Percentiles rank a stretch among this genome's conserved stretches.
These are phyloP conservation scores for Platalea minor DNA, from an alignment of 2,797 vertebrate species.

Conservation along the genomic window DNA sequence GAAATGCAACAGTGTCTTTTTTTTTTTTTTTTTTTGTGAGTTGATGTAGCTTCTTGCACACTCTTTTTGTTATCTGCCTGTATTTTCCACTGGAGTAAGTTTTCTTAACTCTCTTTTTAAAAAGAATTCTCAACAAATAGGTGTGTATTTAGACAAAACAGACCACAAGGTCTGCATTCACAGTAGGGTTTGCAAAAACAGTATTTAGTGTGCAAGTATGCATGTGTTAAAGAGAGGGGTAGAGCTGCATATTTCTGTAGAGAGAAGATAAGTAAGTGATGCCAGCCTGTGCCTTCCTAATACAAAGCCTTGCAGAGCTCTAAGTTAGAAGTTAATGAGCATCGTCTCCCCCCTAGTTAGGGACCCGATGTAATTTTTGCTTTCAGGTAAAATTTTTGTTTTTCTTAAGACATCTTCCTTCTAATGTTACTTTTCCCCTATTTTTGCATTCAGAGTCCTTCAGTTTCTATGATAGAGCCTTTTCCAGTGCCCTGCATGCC, in stretches of 20 bases:
- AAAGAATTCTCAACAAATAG: neutral
- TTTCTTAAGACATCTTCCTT: neutral
- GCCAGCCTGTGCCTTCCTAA: neutral
- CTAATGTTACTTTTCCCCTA: neutral
- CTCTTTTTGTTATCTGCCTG: neutral
- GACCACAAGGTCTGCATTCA: neutral
- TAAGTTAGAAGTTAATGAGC: neutral
- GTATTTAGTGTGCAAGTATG: neutral
- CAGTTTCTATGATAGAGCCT: neutral
- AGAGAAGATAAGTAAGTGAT: neutral
- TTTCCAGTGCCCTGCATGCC: neutral
- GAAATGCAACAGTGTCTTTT: neutral
- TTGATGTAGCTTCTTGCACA: neutral
- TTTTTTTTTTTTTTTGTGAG: neutral
- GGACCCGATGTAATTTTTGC: neutral
- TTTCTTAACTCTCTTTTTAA: neutral
- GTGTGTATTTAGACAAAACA: neutral
- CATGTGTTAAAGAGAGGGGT: neutral
- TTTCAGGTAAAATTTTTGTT: neutral
- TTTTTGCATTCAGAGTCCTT: neutral
- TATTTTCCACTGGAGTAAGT: neutral
- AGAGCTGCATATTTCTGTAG: neutral
- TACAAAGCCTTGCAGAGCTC: neutral
- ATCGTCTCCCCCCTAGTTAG: neutral
- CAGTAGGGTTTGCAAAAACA: neutral